Evolutionary conservation across 1,140 invertebrate genomes (phyloP).

Genomic region (Melipona quadrifasciata): DNA sequence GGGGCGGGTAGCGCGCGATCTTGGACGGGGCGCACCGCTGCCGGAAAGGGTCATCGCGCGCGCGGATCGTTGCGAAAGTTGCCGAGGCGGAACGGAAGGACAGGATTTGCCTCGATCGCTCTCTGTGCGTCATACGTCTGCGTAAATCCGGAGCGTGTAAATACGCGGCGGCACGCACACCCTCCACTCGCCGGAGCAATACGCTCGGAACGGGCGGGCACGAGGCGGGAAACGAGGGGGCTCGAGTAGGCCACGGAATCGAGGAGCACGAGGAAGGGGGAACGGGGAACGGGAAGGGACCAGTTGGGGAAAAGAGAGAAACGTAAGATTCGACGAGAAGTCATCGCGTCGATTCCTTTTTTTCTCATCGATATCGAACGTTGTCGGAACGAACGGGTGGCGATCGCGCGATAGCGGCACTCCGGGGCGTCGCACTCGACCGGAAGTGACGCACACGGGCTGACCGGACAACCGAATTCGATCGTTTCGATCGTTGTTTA

Average conservation of each 20-base stretch:
- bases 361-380: neutral
- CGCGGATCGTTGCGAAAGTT: constrained; percentile 12
- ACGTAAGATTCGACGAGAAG: neutral
- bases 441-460: neutral
- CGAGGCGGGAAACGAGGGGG: neutral
- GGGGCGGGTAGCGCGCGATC: neutral
- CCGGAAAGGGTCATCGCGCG: neutral
- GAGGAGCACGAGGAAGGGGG: neutral
- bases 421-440: neutral
- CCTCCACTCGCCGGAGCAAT: constrained; percentile 16
- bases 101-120: constrained; percentile 68
- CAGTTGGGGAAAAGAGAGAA: no score
- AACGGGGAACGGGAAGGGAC: neutral
- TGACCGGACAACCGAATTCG: constrained; percentile 6
- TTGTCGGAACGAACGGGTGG: neutral
- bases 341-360: neutral
- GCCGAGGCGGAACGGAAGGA: constrained; percentile 64
- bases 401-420: no score
- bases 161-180: constrained; percentile 50
- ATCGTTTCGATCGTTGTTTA: constrained; percentile 34
- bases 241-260: neutral
- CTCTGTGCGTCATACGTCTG: constrained; percentile 68
- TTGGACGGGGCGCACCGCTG: neutral
- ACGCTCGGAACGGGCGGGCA: neutral
- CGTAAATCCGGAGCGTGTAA: constrained; percentile 71